Evolutionary conservation across 2,797 vertebrate species (phyloP), one percentile per base, ranked within the genome.

Genomic region (Coregonus sp.): DNA sequence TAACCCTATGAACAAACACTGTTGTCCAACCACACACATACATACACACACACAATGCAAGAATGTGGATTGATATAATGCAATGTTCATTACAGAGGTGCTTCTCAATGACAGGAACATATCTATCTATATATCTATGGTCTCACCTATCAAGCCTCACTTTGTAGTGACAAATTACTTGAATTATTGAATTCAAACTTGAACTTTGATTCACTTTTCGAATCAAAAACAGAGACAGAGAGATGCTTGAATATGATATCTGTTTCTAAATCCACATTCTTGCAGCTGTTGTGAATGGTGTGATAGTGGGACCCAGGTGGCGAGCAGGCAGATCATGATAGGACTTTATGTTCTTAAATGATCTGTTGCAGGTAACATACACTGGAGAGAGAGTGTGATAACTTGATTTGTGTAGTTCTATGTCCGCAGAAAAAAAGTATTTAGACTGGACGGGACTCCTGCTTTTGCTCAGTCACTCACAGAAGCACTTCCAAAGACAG

Each of bases 401-500:
- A 56, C 74, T 72, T 75, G 74, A 66, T 72, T 72, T 25, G 0
- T 2, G 56, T 5, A 59, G 6, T n/a, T n/a, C 56, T 20, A 59
- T 0, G 18, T 59, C 5, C 5, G n/a, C 56, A 9, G 52, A 78
- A 50, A 78, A 50, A 76, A 75, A 66, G 70, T 81, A 73, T 71
- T 63, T 69, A 82, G 81, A 81, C n/a, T 83, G 61, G 61, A 11
- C 73, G 66, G 76, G 33, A 74, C 5, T 56, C 54, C 79, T 3
- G 47, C 51, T 75, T 29, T 9, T 68, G 72, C 69, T 70, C 79
- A 77, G 76, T 79, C 72, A 40, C 78, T 86, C 82, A 87, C 84
- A 86, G 83, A 84, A 84, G 77, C 84, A 74, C 82, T 78, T 76
- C 83, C 83, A 90, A 87, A 91, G 85, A 89, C 73, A 74, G 85